Evolutionary conservation across 2,797 vertebrate species (phyloP), one percentile per base, ranked within the genome.

Genomic region (Decapterus maruadsi): DNA sequence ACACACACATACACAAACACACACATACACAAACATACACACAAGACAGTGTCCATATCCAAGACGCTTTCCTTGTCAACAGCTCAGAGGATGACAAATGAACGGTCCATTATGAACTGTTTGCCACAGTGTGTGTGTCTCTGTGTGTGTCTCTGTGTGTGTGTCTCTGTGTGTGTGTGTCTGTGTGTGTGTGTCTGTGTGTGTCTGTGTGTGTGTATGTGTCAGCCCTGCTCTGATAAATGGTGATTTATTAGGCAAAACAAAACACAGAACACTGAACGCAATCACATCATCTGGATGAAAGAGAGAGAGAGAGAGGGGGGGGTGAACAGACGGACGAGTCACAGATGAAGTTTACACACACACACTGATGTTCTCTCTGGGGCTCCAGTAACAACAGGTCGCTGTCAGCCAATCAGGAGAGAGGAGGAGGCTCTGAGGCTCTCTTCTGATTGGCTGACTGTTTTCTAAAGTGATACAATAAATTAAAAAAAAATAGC

Each of bases 231-330:
- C 71, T 72, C 68, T 87, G 87, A 86, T 85, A 84, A 81, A 89
- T 87, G 80, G 83, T 90, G 90, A 92, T 89, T 89, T 89, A 90
- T 92, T 87, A 89, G 72, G 80, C 67, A 87, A 88, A 89, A 86
- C 78, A 88, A 87, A 90, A 83, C 76, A 84, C 69, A 51, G 63
- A 81, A 72, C 74, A 83, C 57, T 83, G 79, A 83, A 84, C 74
- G 78, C 80, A 90, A 90, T 90, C 85, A 71, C 84, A 84, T 85
- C 68, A 77, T 72, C 64, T 42, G 59, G 58, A 64, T 2, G 50
- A 78, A 61, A 40, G 45, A 61, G 19, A 36, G 62, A 38, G 20
- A n/a, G 45, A 42, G 17, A 16, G 22, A 26, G 45, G n/a, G 6
- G 19, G n/a, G 6, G 11, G 11, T 62, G 43, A 63, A 34, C 43